These are phyloP conservation scores for Prunella himalayana DNA, from an alignment of 2,113 vertebrate species.

Conservation along the genomic window DNA sequence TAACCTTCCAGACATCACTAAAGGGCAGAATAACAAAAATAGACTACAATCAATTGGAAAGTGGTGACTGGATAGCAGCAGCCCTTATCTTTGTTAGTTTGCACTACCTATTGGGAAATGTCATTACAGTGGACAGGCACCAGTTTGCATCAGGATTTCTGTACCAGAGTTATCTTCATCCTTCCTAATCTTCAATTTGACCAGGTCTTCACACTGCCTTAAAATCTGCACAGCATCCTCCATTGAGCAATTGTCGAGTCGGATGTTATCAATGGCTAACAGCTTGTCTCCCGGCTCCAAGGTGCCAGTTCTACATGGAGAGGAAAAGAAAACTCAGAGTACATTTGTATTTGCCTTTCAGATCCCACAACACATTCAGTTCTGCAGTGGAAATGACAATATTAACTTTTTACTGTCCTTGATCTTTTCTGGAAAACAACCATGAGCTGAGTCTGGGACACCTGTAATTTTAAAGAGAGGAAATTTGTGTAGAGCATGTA, in stretches of 20 bases:
- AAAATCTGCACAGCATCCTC: conserved; percentile 94
- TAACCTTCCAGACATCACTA: conserved; percentile 15
- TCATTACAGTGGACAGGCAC: conserved; percentile 22
- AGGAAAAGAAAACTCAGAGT: not conserved
- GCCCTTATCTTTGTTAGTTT: conserved; percentile 24
- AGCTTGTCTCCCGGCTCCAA: conserved; percentile 94
- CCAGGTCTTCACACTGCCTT: conserved; percentile 93
- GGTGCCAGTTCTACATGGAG: conserved; percentile 85
- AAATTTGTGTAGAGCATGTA: not conserved
- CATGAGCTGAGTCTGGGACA: not conserved
- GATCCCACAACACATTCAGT: not conserved
- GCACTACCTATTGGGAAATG: conserved; percentile 38
- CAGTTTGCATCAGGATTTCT: conserved; percentile 30
- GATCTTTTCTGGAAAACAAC: not conserved
- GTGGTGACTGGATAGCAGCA: not conserved
- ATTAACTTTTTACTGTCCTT: conserved; percentile 1
- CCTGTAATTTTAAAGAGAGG: not conserved
- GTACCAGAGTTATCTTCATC: conserved; percentile 97
- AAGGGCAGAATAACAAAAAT: conserved; percentile 45
- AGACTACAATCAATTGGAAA: conserved; percentile 36
- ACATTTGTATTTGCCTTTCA: conserved; percentile 34
- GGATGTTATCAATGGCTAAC: conserved; percentile 93
- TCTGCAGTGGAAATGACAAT: not conserved
- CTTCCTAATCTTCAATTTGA: conserved; percentile 94
- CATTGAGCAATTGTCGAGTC: conserved; percentile 91